Evolutionary conservation across 2,113 vertebrate genomes (phyloP), one percentile per base, ranked within the genome.

Genomic region (Elachura formosa): DNA sequence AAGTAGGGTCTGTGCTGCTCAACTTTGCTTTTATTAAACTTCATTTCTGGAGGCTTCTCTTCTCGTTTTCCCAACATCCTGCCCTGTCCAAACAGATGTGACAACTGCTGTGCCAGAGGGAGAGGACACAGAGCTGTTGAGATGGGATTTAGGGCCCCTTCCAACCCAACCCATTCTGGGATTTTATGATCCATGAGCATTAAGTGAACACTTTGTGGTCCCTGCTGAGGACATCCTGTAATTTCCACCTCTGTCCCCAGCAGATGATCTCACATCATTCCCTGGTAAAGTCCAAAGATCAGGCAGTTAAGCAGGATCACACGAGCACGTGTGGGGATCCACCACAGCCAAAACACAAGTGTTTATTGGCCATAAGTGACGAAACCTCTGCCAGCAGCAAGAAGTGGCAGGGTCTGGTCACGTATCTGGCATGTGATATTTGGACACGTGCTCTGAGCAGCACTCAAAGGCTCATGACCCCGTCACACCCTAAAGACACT

Each of bases 401-500:
- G 21, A 22, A 36, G 79, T 12, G 56, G 33, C 66, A 12, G 18
- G 21, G 43, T 38, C 43, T 59, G 41, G 41, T 58, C 51, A 46
- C 1, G 0, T 20, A 48, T 20, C 19, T 0, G 0, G 1, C 2
- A 0, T 5, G 52, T 5, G 38, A 51, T 29, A 10, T 14, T 38
- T 29, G 69, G 61, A 31, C 40, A n/a, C 1, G 1, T 48, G 1
- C 41, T 21, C 29, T 18, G 77, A 77, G 31, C 28, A 64, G 49
- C 63, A 41, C 73, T 45, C 38, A 40, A 10, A 61, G 41, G n/a
- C 51, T 79, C 43, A 2, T 1, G 6, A 64, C 9, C 43, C 21
- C 1, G 0, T 28, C 71, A 38, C 29, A 41, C 54, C 69, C 66
- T 62, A 9, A 40, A 77, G 19, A 20, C 10, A 58, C 59, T 46